A percentile compares a stretch with the other conserved stretches of the same genome.
phyloP scores from a whole-genome alignment of 2,797 vertebrate genomes.

The Gadopsis marmoratus region DNA sequence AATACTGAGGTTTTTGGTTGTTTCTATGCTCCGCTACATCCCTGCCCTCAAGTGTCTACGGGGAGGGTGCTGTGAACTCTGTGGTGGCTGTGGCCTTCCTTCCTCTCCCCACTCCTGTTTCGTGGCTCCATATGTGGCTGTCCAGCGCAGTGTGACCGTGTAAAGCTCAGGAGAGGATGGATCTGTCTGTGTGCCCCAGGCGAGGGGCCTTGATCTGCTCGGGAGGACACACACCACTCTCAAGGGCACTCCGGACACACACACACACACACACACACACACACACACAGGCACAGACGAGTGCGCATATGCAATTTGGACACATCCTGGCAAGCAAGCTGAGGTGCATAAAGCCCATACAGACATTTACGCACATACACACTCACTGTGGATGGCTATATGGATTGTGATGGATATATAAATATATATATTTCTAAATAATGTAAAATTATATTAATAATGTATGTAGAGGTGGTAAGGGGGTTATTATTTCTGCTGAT shows the following conservation, averaged over 20 bases:
- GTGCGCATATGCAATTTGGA: slow-evolving; percentile 17
- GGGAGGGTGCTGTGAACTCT: slow-evolving; percentile 37
- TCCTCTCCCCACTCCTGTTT: slow-evolving; percentile 16
- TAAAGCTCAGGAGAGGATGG: slow-evolving; percentile 67
- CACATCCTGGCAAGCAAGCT: slow-evolving; percentile 17
- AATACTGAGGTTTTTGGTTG: slow-evolving; percentile 10
- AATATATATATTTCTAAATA: slow-evolving; percentile 47
- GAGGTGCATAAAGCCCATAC: not conserved
- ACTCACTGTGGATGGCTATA: not conserved
- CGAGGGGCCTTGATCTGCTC: slow-evolving; percentile 70
- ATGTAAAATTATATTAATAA: slow-evolving; percentile 75
- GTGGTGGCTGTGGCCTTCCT: slow-evolving; percentile 8
- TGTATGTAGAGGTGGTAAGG: slow-evolving; percentile 64
- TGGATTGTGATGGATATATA: slow-evolving; percentile 28
- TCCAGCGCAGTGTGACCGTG: slow-evolving; percentile 65
- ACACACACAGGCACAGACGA: not conserved
- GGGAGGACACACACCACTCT: slow-evolving; percentile 68
- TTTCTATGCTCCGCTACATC: slow-evolving; percentile 20
- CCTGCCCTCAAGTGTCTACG: slow-evolving; percentile 35
- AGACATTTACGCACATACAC: not conserved
- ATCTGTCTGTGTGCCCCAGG: slow-evolving; percentile 68
- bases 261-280: slow-evolving; percentile 8
- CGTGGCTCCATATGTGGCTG: slow-evolving; percentile 65
- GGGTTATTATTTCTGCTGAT: slow-evolving; percentile 81
- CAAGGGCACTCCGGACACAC: slow-evolving; percentile 67